Evolutionary conservation across 2,797 vertebrate genomes (phyloP).

Genomic region (Morelia viridis): DNA sequence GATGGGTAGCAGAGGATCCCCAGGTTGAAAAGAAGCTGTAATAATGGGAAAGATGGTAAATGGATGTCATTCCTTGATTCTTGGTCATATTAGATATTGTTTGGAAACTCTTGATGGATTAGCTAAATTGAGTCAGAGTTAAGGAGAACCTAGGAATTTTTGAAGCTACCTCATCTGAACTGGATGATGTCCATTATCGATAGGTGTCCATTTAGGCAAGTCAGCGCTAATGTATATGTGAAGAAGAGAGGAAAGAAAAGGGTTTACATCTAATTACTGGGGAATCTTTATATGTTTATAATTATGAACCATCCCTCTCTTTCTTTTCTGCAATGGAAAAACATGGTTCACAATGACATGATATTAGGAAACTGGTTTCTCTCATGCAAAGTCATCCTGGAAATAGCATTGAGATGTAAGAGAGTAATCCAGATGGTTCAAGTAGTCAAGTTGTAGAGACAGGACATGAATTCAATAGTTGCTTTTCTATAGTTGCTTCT

Average conservation of each 20-base stretch:
- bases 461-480: no score
- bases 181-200: neutral
- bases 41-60: neutral
- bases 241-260: neutral
- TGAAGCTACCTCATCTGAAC: neutral
- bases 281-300: neutral
- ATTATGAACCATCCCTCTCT: neutral
- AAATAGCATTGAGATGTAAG: neutral
- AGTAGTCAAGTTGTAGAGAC: no score
- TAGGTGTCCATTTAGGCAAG: neutral
- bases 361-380: neutral
- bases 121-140: neutral
- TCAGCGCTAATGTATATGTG: neutral
- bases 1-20: neutral
- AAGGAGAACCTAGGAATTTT: neutral
- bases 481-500: no score
- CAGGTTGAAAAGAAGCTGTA: neutral
- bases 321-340: neutral
- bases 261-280: no score
- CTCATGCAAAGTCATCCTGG: neutral
- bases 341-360: neutral
- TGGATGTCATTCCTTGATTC: neutral
- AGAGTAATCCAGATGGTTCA: no score
- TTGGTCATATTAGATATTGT: neutral
- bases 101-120: conserved; percentile 2